These are phyloP conservation scores for Lepus timidus DNA, from an alignment of 2,113 vertebrate genomes.

Conservation along the genomic window DNA sequence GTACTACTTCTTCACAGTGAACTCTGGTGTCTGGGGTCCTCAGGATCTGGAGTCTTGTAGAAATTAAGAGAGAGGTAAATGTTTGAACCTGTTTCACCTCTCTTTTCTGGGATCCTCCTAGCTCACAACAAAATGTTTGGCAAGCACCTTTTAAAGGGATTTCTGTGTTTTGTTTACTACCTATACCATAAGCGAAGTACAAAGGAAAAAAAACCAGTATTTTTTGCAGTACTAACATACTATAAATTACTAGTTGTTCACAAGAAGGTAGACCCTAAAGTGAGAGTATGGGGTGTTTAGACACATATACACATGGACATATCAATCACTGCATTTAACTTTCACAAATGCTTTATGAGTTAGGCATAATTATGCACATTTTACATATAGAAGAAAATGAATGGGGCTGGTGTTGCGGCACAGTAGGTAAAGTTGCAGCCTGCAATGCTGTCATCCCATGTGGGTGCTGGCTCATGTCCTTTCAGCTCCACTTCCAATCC, in stretches of 20 bases:
- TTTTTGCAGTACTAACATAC: not conserved
- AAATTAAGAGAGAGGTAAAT: not conserved
- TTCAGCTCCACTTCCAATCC: too few species aligned
- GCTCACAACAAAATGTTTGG: not conserved
- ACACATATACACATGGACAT: not conserved
- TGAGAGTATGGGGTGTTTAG: not conserved
- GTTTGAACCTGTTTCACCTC: not conserved
- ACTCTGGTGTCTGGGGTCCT: not conserved
- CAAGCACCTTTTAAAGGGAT: not conserved
- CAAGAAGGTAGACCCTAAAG: not conserved
- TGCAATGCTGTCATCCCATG: too few species aligned
- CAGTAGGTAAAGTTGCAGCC: too few species aligned
- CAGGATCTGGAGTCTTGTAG: not conserved
- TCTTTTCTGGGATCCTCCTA: not conserved
- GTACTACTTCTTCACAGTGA: not conserved
- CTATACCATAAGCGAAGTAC: not conserved
- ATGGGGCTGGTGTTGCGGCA: not conserved
- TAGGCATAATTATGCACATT: not conserved
- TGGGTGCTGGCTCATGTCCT: too few species aligned
- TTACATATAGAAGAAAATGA: not conserved
- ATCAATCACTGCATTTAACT: slow-evolving; percentile 8
- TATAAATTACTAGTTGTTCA: not conserved
- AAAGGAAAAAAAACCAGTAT: not conserved
- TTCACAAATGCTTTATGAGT: not conserved
- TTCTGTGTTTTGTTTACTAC: not conserved